Evolutionary conservation across 2,888 invertebrate species (phyloP).

Genomic region (Andrena chrysosceles): DNA sequence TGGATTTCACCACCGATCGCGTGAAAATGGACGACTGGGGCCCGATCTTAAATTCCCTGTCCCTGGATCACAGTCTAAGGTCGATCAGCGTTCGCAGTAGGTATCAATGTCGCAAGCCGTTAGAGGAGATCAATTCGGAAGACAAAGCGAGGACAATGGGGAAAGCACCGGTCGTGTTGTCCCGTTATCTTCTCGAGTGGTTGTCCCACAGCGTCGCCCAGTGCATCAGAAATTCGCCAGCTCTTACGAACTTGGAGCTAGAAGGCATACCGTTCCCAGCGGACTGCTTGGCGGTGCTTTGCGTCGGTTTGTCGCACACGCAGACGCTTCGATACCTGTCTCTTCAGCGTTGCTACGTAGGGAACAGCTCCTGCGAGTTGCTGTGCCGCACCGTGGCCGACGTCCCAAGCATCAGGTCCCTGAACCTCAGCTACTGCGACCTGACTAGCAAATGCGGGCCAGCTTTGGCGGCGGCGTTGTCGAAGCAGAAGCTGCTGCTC

Average conservation of each 20-base stretch:
- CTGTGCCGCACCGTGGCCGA: conserved; percentile 90
- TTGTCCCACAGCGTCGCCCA: conserved; percentile 89
- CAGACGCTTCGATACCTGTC: conserved; percentile 89
- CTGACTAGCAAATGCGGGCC: conserved; percentile 88
- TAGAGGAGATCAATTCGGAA: conserved; percentile 86
- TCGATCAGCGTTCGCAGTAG: conserved; percentile 88
- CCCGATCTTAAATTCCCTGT: conserved; percentile 90
- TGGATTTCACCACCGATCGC: conserved; percentile 91
- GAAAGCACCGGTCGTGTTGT: conserved; percentile 88
- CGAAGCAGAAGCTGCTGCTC: conserved; percentile 90
- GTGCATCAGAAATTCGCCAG: conserved; percentile 88
- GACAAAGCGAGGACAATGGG: conserved; percentile 88
- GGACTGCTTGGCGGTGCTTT: conserved; percentile 88
- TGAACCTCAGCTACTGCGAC: conserved; percentile 90
- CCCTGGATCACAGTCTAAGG: conserved; percentile 90
- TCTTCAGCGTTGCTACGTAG: conserved; percentile 89
- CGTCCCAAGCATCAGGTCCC: conserved; percentile 88
- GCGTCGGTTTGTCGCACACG: conserved; percentile 88
- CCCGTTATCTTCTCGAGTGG: conserved; percentile 89
- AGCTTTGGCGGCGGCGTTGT: conserved; percentile 86
- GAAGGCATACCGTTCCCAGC: conserved; percentile 90
- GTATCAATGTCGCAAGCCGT: conserved; percentile 86
- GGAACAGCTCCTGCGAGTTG: conserved; percentile 90
- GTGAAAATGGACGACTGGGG: conserved; percentile 92
- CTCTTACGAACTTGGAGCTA: conserved; percentile 88